Percentiles rank a stretch among this genome's conserved stretches.
phyloP scores from a whole-genome alignment of 35 echinoderm and acorn worm genomes.

The Ptychodera flava region DNA sequence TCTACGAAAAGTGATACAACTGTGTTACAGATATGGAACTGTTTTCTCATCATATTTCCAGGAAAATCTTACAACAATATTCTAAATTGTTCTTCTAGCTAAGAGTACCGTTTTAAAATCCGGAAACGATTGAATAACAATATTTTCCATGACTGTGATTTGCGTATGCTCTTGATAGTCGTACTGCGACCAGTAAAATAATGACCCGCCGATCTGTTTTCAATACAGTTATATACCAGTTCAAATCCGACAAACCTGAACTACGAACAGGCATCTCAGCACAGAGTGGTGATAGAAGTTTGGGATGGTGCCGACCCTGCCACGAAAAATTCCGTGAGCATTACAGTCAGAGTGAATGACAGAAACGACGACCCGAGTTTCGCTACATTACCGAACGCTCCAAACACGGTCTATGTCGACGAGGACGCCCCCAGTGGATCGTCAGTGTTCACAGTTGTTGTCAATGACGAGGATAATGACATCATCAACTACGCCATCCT shows the following conservation, averaged over 20 bases:
- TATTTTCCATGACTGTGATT: too few relatives aligned
- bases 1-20: too few relatives aligned
- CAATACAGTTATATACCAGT: not conserved
- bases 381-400: not conserved
- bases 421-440: not conserved
- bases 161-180: not conserved
- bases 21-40: too few relatives aligned
- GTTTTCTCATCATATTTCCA: too few relatives aligned
- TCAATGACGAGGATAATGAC: not conserved
- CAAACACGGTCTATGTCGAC: not conserved
- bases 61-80: not conserved
- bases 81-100: not conserved
- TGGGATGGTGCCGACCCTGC: not conserved
- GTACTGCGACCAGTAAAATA: not conserved
- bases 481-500: not conserved
- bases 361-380: not conserved
- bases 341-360: not conserved
- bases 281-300: not conserved
- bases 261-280: not conserved
- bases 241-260: not conserved
- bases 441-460: not conserved
- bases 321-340: not conserved
- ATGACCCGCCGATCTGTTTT: not conserved
- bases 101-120: not conserved
- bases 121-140: too few relatives aligned